Base-by-base conservation (phyloP, 2,113 vertebrate genomes). In the Aptenodytes patagonicus region DNA sequence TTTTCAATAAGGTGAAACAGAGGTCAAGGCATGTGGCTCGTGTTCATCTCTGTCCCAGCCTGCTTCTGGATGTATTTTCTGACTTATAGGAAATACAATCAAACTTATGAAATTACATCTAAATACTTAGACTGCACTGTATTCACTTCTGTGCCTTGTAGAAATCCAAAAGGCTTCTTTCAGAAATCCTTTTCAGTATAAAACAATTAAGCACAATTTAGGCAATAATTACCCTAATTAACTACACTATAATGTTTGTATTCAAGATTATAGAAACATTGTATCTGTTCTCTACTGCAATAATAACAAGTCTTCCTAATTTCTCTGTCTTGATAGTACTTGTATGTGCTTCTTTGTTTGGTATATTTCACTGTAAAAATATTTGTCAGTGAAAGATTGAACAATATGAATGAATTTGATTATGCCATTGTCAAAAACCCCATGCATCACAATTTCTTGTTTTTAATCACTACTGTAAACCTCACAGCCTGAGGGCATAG, bases 401-500 rank as follows among this genome's bases (percentile, higher is more conserved):
- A 98, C 98, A 98, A 99, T 99, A 99, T 99, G 98, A 99, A 99
- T 99, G 98, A 99, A 99, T 99, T 98, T 99, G 99, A 99, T 99
- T 99, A 99, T 97, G 96, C 98, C 98, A 98, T 98, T 99, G 99
- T 99, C 99, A 99, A 98, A 99, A 99, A 98, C 98, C 98, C 98
- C 98, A 99, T 99, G 99, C 98, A 98, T 99, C 99, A 99, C 98
- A 98, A 99, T 99, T 99, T 99, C 99, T 98, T 98, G 98, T 99
- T 99, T 99, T 99, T 99, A 99, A 99, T 99, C 99, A 99, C 98
- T 99, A 98, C 99, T 99, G 99, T 99, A 99, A 99, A 98, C 98
- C 98, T 97, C 97, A 97, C 97, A 98, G 99, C 99, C 99, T 97
- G 96, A 98, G 99, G 99, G 99, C 98, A 98, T 97, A 97, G 98